Base-by-base conservation (phyloP, 2,797 vertebrate genomes). In the Knipowitschia caucasica region DNA sequence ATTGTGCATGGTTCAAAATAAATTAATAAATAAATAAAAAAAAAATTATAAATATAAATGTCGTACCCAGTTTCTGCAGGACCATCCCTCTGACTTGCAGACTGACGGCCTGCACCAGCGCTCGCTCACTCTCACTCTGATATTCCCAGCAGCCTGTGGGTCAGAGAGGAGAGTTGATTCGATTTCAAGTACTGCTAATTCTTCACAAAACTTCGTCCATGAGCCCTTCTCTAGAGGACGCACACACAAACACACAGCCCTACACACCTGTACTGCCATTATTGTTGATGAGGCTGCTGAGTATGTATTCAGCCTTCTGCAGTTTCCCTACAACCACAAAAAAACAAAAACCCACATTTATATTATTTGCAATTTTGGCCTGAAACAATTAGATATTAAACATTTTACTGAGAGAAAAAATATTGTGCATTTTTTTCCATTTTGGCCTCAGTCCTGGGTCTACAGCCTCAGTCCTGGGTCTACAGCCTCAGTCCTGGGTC, bases 81-180 rank as follows among this genome's bases (percentile, higher is more conserved):
- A 97, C 90, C 66, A 93, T 93, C 17, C 95, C 95, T 56, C 94
- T 90, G 63, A 99, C 93, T 78, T 99, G 96, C 31, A 98, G 68
- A 39, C 96, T 92, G 25, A 98, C 96, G 0, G 95, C 91, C 76
- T 97, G 95, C 18, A 98, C 93, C 0, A 98, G 92, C 50, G 83
- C 59, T 55, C 68, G 75, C 65, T 96, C 93, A 0, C 92, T 94
- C 51, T 94, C 87, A 11, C 83, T 80, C 4, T 79, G 63, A 9
- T 98, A 99, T 20, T 4, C 68, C 96, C 96, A 99, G 15, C 79
- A 91, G 4, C 95, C 95, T 99, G 75, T 1, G 18, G 18, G n/a
- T n/a, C n/a, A n/a, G n/a, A n/a, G n/a, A n/a, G n/a, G n/a, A n/a
- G n/a, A n/a, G n/a, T n/a, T n/a, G n/a, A n/a, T n/a, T n/a, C n/a